Percentiles rank a stretch among this genome's conserved stretches.
Evolutionary conservation across 2,888 invertebrate genomes (phyloP).

Genomic region (Platerodrilus igneus): DNA sequence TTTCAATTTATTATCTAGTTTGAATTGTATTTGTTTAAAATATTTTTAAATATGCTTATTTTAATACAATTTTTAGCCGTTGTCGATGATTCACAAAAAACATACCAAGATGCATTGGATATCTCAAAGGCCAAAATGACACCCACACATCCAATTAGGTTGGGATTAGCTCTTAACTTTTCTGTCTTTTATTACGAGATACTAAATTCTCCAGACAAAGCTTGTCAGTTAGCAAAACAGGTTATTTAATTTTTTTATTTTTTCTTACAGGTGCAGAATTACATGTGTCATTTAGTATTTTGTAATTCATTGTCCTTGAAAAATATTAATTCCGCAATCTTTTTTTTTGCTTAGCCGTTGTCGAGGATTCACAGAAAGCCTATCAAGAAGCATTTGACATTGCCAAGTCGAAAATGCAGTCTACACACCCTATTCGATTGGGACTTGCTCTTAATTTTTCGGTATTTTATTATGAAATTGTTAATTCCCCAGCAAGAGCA

Average conservation of each 20-base stretch:
- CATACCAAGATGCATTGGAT: constrained; percentile 98
- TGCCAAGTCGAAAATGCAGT: constrained; percentile 97
- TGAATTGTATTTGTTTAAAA: no score
- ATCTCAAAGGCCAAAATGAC: constrained; percentile 98
- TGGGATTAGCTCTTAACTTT: constrained; percentile 98
- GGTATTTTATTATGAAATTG: constrained; percentile 99
- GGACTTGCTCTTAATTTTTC: constrained; percentile 99
- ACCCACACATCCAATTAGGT: constrained; percentile 98
- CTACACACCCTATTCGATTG: constrained; percentile 98
- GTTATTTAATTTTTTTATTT: constrained; percentile 57
- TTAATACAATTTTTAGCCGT: constrained; percentile 48
- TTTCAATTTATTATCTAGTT: no score
- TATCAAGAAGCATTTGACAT: constrained; percentile 98
- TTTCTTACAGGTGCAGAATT: constrained; percentile 41
- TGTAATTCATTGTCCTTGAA: no score
- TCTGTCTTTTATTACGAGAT: constrained; percentile 99
- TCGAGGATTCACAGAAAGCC: constrained; percentile 88
- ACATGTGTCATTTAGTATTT: constrained; percentile 40
- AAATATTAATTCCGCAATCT: constrained; percentile 18
- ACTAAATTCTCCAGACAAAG: constrained; percentile 90
- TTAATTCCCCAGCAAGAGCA: constrained; percentile 97
- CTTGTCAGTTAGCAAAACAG: constrained; percentile 92
- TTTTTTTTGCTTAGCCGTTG: constrained; percentile 45
- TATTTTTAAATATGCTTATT: constrained; percentile 21
- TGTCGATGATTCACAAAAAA: constrained; percentile 83